phyloP scores from a whole-genome alignment of 2,888 invertebrate genomes.

The Drosophila phalerata region DNA sequence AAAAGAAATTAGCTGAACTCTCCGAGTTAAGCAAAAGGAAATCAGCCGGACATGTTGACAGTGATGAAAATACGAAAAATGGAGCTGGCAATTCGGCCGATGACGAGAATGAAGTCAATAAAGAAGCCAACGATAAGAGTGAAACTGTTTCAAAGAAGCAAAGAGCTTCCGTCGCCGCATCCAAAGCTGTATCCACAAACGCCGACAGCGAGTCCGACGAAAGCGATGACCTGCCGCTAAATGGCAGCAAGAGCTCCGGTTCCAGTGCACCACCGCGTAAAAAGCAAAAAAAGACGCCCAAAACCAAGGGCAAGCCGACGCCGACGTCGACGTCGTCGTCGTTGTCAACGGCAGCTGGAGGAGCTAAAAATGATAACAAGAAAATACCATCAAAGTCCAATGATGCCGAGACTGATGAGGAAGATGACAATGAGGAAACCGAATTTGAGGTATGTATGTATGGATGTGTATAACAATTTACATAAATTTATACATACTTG shows the following conservation, averaged over 20 bases:
- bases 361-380: constrained; percentile 28
- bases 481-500: not conserved
- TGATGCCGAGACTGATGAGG: constrained; percentile 37
- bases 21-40: constrained; percentile 77
- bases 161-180: constrained; percentile 1
- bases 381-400: constrained; percentile 11
- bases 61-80: constrained; percentile 73
- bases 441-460: constrained; percentile 75
- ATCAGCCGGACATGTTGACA: constrained; percentile 68
- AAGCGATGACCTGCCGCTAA: constrained; percentile 75
- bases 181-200: not conserved
- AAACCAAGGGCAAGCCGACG: constrained; percentile 25
- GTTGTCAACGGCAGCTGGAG: not conserved
- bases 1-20: constrained; percentile 80
- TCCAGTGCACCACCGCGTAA: constrained; percentile 71
- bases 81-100: constrained; percentile 42
- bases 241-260: constrained; percentile 78
- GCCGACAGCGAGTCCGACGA: constrained; percentile 59
- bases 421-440: constrained; percentile 82
- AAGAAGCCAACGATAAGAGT: constrained; percentile 35
- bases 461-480: not conserved
- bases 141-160: constrained; percentile 45
- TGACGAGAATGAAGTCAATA: constrained; percentile 35
- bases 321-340: not conserved
- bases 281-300: constrained; percentile 57